phyloP scores from a whole-genome alignment of 2,797 vertebrate species.

The Pantherophis alleghaniensis region DNA sequence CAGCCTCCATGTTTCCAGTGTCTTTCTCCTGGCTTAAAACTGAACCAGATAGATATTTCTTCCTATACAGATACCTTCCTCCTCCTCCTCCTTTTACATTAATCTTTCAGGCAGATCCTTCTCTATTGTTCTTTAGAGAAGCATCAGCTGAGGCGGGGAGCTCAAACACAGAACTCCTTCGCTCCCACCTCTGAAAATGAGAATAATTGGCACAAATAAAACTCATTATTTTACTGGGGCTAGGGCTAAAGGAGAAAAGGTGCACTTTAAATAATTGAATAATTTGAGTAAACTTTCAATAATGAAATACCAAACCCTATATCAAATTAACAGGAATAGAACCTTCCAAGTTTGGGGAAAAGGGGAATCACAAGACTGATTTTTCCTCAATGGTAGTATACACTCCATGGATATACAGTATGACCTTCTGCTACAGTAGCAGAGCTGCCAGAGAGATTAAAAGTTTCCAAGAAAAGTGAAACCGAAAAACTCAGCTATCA shows the following conservation, averaged over 20 bases:
- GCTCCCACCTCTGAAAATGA: not conserved
- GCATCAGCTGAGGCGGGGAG: not conserved
- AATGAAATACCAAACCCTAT: not conserved
- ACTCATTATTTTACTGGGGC: not conserved
- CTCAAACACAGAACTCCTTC: not conserved
- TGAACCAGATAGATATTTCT: too few relatives aligned
- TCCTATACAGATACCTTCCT: too few relatives aligned
- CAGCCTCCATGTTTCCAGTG: too few relatives aligned
- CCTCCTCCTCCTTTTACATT: not conserved
- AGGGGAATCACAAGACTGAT: not conserved
- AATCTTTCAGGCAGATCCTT: not conserved
- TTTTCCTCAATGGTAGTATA: not conserved
- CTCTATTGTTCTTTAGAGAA: not conserved
- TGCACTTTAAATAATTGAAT: not conserved
- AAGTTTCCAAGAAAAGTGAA: not conserved
- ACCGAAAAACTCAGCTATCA: not conserved
- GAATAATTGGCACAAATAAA: not conserved
- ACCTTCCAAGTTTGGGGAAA: not conserved
- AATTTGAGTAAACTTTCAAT: not conserved
- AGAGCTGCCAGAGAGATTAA: not conserved
- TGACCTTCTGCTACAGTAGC: not conserved
- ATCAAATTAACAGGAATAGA: not conserved
- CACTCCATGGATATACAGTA: not conserved
- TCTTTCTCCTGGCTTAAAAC: too few relatives aligned
- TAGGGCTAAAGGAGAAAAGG: not conserved